phyloP scores from a whole-genome alignment of 2,888 invertebrate genomes.

The Imbricaverruca yamaguchii region DNA sequence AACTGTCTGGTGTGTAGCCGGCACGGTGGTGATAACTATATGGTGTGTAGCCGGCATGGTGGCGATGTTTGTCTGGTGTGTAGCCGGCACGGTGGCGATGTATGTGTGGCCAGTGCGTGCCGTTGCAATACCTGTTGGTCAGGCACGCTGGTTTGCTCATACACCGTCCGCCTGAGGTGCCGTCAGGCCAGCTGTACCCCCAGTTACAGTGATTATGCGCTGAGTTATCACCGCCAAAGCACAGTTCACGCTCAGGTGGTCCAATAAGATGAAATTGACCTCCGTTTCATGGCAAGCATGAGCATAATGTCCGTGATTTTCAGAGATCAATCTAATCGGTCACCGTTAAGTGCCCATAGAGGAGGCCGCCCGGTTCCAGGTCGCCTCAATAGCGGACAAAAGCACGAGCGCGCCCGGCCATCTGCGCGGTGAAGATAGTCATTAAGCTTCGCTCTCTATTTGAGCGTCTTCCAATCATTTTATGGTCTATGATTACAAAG shows the following conservation, averaged over 20 bases:
- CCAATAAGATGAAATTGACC: slow-evolving; percentile 14
- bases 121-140: no score
- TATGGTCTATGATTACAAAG: slow-evolving; percentile 20
- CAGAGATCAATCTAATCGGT: slow-evolving; percentile 20
- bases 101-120: no score
- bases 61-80: no score
- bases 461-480: slow-evolving; percentile 8
- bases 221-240: background rate
- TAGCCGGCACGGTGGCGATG: background rate
- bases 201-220: background rate
- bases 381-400: background rate
- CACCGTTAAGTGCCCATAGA: slow-evolving; percentile 6
- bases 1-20: no score
- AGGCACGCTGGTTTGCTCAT: no score
- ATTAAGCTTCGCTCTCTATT: slow-evolving; percentile 15
- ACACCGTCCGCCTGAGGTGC: background rate
- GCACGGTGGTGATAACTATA: no score
- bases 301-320: slow-evolving; percentile 13
- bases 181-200: background rate
- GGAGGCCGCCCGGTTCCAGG: background rate
- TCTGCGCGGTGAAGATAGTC: background rate
- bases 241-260: slow-evolving; percentile 13
- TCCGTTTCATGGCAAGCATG: slow-evolving; percentile 19
- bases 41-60: no score
- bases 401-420: background rate